Percentiles rank a stretch among this genome's conserved stretches.
These are phyloP conservation scores for Cinclus mexicanus DNA, from an alignment of 2,113 vertebrate species.

Conservation along the genomic window DNA sequence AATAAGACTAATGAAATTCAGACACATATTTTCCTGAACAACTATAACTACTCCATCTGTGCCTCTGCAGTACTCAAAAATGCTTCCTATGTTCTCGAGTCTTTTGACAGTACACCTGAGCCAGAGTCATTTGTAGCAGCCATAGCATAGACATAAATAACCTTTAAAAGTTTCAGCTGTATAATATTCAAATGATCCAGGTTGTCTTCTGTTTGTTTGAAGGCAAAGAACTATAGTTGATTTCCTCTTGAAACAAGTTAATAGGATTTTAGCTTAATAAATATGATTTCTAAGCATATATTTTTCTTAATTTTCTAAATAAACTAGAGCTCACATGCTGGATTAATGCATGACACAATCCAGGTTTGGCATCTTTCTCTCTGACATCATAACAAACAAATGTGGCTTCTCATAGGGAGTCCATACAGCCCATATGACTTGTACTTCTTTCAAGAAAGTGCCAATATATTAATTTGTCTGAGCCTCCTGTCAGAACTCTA, in stretches of 20 bases:
- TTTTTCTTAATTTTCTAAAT: neutral
- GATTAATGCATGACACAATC: neutral
- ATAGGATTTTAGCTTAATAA: neutral
- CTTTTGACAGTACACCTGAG: neutral
- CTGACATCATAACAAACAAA: neutral
- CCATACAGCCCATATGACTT: neutral
- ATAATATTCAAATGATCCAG: neutral
- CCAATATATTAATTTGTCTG: neutral
- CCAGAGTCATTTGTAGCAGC: neutral
- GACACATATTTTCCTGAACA: neutral
- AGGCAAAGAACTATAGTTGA: neutral
- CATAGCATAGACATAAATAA: neutral
- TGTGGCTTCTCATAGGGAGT: neutral
- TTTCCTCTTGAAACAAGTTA: neutral
- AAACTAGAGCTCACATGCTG: neutral
- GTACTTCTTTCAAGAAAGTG: neutral
- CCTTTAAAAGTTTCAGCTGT: neutral
- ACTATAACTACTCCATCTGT: neutral
- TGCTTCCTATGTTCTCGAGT: neutral
- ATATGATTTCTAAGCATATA: neutral
- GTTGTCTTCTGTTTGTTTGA: neutral
- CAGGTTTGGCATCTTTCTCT: neutral
- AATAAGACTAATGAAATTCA: neutral
- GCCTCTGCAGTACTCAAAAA: neutral
- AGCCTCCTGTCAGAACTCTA: neutral